Percentiles rank a stretch among this genome's conserved stretches.
Conservation (phyloP, 1,140 invertebrate genomes). For the Drosophila kikkawai region DNA sequence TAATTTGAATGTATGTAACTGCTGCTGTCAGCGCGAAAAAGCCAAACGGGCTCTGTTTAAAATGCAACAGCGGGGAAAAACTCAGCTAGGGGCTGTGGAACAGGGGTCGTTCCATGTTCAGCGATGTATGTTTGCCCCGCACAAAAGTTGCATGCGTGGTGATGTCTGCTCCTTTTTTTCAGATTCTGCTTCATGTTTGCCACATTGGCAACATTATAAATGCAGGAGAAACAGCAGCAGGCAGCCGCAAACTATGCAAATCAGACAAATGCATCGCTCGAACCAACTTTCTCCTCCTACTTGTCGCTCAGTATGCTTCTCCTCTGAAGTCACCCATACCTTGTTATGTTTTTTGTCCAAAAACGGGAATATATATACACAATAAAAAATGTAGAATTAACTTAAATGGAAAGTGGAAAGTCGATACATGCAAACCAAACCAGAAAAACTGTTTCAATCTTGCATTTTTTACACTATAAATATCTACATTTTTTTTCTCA, state of each 20-base stretch:
- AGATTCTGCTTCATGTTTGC: constrained; percentile 28
- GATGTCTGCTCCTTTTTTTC: constrained; percentile 18
- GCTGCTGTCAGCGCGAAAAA: constrained; percentile 76
- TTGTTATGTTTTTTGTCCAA: constrained; percentile 40
- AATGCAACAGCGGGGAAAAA: constrained; percentile 65
- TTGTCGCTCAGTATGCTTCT: background rate
- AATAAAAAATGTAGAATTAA: background rate
- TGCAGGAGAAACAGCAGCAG: constrained; percentile 71
- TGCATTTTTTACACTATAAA: background rate
- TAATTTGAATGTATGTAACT: constrained; percentile 61
- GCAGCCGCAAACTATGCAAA: constrained; percentile 73
- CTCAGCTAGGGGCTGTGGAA: background rate
- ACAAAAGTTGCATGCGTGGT: constrained; percentile 67
- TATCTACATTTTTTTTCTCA: rapidly evolving
- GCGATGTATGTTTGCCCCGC: constrained; percentile 49
- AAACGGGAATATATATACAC: background rate
- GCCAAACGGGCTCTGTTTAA: constrained; percentile 60
- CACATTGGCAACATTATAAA: constrained; percentile 75
- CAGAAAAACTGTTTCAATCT: rapidly evolving
- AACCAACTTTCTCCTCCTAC: constrained; percentile 7
- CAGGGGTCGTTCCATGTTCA: constrained; percentile 9
- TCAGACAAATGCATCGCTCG: constrained; percentile 62
- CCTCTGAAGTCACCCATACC: constrained; percentile 8
- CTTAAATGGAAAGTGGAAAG: background rate
- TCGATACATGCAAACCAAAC: background rate